Evolutionary conservation across 2,888 invertebrate species (phyloP).

Genomic region (Cotesia congregata): DNA sequence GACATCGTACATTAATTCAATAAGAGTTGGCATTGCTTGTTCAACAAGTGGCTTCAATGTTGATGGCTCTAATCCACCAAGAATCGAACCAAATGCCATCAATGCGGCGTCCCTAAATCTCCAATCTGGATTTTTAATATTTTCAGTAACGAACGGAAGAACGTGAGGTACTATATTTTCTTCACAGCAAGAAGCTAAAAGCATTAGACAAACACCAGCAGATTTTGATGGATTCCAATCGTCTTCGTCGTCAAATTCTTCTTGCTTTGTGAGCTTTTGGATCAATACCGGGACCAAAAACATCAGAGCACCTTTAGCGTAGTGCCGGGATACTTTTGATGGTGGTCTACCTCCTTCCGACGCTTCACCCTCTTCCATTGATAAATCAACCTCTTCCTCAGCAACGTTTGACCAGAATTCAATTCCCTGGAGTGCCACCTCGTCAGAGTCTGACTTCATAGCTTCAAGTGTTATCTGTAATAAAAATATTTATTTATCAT

Average conservation of each 20-base stretch:
- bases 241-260: conserved; percentile 97
- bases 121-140: conserved; percentile 96
- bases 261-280: conserved; percentile 95
- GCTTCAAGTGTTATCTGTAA: conserved; percentile 93
- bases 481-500: neutral
- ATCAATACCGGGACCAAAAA: conserved; percentile 95
- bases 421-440: conserved; percentile 97
- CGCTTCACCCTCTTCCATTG: conserved; percentile 95
- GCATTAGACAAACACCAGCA: conserved; percentile 98
- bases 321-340: conserved; percentile 91
- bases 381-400: conserved; percentile 97
- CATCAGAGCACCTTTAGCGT: conserved; percentile 97
- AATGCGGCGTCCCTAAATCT: conserved; percentile 94
- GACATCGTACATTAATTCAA: conserved; percentile 93
- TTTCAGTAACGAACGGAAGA: conserved; percentile 94
- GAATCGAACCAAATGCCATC: conserved; percentile 97
- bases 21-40: conserved; percentile 96
- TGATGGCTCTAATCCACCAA: conserved; percentile 90
- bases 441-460: conserved; percentile 97
- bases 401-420: conserved; percentile 99
- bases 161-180: conserved; percentile 97
- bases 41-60: conserved; percentile 94
- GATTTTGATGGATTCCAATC: conserved; percentile 99
- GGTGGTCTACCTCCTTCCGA: conserved; percentile 94
- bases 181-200: conserved; percentile 96